phyloP scores from a whole-genome alignment of 2,797 vertebrate genomes.

The Siniperca scherzeri region DNA sequence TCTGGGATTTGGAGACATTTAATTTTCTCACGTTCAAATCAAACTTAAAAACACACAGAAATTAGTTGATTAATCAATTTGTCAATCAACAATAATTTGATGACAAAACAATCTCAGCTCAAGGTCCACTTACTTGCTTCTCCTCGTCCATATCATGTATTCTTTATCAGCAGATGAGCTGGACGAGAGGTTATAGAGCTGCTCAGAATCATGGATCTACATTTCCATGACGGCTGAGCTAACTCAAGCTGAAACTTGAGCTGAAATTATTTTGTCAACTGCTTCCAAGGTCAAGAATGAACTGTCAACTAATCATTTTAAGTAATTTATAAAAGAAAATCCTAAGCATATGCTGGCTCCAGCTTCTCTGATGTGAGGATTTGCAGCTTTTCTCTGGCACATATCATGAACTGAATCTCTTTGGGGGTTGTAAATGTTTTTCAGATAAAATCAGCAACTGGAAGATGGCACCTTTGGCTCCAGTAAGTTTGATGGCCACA shows the following conservation, averaged over 20 bases:
- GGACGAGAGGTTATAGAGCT: no score
- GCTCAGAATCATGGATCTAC: no score
- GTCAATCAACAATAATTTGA: no score
- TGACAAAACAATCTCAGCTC: neutral
- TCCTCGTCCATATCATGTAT: no score
- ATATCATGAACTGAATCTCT: neutral
- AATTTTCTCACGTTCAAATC: neutral
- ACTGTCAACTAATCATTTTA: neutral
- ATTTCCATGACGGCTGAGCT: neutral
- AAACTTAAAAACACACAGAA: neutral
- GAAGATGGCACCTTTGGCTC: neutral
- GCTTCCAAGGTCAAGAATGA: neutral
- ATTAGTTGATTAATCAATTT: no score
- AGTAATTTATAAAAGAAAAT: neutral
- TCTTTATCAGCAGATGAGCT: neutral
- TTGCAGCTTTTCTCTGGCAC: neutral
- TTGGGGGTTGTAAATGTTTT: neutral
- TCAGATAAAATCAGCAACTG: neutral
- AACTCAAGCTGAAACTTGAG: neutral
- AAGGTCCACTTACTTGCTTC: neutral
- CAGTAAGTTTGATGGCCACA: neutral
- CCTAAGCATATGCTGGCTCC: neutral
- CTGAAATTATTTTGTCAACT: no score
- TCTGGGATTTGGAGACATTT: neutral
- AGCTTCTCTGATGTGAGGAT: neutral